Percentiles rank a stretch among this genome's conserved stretches.
Conservation (phyloP, 2,797 vertebrate species). For the Anniella stebbinsi region DNA sequence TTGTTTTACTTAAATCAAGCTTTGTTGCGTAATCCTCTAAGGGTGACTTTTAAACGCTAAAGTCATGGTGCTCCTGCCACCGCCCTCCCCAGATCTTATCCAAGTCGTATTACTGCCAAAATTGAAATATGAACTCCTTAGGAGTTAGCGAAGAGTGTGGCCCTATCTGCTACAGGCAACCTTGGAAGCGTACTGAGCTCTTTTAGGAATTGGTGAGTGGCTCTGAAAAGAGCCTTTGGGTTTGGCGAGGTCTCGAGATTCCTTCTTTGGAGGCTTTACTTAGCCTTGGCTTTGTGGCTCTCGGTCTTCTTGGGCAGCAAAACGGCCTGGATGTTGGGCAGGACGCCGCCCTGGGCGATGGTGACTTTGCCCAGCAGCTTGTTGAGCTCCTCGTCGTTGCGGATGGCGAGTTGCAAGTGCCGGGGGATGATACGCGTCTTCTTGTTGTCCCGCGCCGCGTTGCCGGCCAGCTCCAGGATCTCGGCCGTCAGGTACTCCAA, state of each 20-base stretch:
- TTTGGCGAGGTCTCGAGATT: accelerated
- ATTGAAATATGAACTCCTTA: too few relatives aligned
- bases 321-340: constrained; percentile 95
- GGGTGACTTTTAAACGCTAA: too few relatives aligned
- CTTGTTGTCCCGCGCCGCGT: constrained; percentile 91
- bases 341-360: constrained; percentile 92
- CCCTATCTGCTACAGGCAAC: too few relatives aligned
- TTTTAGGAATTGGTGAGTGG: constrained; percentile 72
- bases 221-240: constrained; percentile 90
- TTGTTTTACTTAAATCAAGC: too few relatives aligned
- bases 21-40: too few relatives aligned
- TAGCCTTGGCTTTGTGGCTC: constrained; percentile 77
- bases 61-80: too few relatives aligned
- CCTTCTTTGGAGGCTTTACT: background rate
- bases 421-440: constrained; percentile 90
- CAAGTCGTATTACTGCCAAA: too few relatives aligned
- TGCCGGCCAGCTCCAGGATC: constrained; percentile 91
- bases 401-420: constrained; percentile 87
- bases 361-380: constrained; percentile 90
- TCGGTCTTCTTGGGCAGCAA: constrained; percentile 93
- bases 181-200: too few relatives aligned
- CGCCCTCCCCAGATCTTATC: too few relatives aligned
- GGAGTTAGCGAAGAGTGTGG: too few relatives aligned
- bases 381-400: constrained; percentile 91
- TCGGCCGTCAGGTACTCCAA: constrained; percentile 90